These are phyloP conservation scores for Allolobophora icterica DNA, from an alignment of 2,888 invertebrate species.

Conservation along the genomic window DNA sequence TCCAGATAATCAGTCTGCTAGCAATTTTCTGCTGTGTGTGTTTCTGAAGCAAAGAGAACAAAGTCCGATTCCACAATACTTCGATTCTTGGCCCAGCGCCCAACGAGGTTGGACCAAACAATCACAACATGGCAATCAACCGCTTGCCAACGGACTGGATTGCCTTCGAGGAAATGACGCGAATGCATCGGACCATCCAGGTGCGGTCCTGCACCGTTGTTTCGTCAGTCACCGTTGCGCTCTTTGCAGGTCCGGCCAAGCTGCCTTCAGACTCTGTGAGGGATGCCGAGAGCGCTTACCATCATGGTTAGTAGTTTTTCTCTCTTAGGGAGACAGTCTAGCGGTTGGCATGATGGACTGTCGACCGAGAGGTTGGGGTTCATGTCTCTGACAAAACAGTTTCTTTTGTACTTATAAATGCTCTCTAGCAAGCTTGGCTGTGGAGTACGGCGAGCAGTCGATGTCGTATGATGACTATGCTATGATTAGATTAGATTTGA, in stretches of 20 bases:
- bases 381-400: not conserved
- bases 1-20: not conserved
- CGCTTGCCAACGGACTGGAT: slow-evolving; percentile 81
- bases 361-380: not conserved
- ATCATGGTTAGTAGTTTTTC: not conserved
- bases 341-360: not conserved
- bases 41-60: slow-evolving; percentile 70
- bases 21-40: not conserved
- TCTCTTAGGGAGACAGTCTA: not conserved
- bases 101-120: slow-evolving; percentile 42
- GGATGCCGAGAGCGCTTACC: slow-evolving; percentile 54
- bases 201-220: slow-evolving; percentile 77
- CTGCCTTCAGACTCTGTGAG: slow-evolving; percentile 67
- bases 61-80: slow-evolving; percentile 72
- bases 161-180: slow-evolving; percentile 83
- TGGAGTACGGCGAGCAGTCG: not conserved
- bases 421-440: not conserved
- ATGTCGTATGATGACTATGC: too few species aligned
- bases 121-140: slow-evolving; percentile 48
- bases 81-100: slow-evolving; percentile 70
- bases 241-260: slow-evolving; percentile 77
- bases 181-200: slow-evolving; percentile 72
- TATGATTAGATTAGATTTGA: too few species aligned
- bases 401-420: not conserved
- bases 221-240: slow-evolving; percentile 79